A percentile compares a stretch with the other conserved stretches of the same genome.
phyloP scores from a whole-genome alignment of 1,140 invertebrate genomes.

The Drosophila tropicalis region DNA sequence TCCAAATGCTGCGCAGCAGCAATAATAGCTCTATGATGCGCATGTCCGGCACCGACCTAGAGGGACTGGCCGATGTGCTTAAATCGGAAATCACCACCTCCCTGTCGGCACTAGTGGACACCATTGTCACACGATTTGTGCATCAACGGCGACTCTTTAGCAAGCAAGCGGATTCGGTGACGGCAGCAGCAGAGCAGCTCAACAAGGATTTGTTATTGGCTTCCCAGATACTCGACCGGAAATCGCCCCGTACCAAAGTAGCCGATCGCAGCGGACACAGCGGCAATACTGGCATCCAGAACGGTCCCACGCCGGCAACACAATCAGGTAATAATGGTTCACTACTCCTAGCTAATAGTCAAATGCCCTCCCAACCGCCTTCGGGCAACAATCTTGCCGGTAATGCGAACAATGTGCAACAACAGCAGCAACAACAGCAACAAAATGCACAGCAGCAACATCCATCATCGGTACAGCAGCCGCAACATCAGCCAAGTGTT shows the following conservation, averaged over 20 bases:
- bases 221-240: slow-evolving; percentile 91
- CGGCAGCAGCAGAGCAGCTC: slow-evolving; percentile 90
- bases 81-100: slow-evolving; percentile 95
- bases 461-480: slow-evolving; percentile 40
- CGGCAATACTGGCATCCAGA: slow-evolving; percentile 75
- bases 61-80: slow-evolving; percentile 93
- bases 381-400: slow-evolving; percentile 27
- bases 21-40: slow-evolving; percentile 86
- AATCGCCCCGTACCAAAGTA: slow-evolving; percentile 91
- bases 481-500: slow-evolving; percentile 36
- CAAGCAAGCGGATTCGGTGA: slow-evolving; percentile 90
- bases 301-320: slow-evolving; percentile 82
- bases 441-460: slow-evolving; percentile 42
- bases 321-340: slow-evolving; percentile 86
- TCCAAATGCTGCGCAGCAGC: slow-evolving; percentile 86
- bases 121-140: slow-evolving; percentile 92
- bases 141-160: slow-evolving; percentile 90
- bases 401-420: slow-evolving; percentile 41
- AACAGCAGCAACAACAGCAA: slow-evolving; percentile 54
- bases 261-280: slow-evolving; percentile 87
- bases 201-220: slow-evolving; percentile 92
- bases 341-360: slow-evolving; percentile 83
- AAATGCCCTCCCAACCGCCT: slow-evolving; percentile 64
- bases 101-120: slow-evolving; percentile 93
- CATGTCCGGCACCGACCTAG: slow-evolving; percentile 90